Base-by-base conservation (phyloP, 1,140 invertebrate genomes). In the Lepidurus packardi region DNA sequence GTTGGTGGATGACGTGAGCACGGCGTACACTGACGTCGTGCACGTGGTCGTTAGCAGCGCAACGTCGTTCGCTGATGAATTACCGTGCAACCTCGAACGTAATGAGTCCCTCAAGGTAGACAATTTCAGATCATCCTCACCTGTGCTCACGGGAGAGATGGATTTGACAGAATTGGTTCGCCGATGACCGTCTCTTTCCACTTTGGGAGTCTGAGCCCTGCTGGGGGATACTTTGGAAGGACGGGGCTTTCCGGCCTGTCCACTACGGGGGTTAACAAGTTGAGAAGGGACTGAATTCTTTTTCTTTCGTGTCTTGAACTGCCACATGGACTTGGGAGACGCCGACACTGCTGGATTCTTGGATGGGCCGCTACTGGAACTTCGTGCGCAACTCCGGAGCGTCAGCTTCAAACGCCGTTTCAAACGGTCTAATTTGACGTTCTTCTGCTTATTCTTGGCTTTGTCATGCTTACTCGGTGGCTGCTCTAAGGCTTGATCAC, bases 1-100 rank as follows among this genome's bases (percentile, higher is more conserved):
- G 34, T 43, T 78, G 77, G 42, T 47, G 8, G 78, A 78, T 24
- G 78, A 75, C 43, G 78, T 78, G 65, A 78, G 74, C 73, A 78
- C 65, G 73, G 78, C 73, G 73, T 75, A 43, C 41, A 78, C 78
- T 13, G 78, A 74, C 10, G 78, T 74, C 16, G 78, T 78, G 34
- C 73, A 75, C 1, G 78, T 78, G 21, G 78, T 78, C 43, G 73
- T 74, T 8, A 74, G 74, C 6, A 65, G 53, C 1, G n/a, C 53
- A 7, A 65, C 53, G 53, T 65, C 53, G 10, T 9, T 65, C 16
- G 53, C 7, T 7, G 53, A 9, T 1, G 53, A 65, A 16, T 13
- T 9, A 5, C n/a, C 53, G 53, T 65, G 53, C 53, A 65, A n/a
- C 16, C 53, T 13, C 16, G 53, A 65, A 65, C 53, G 53, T 21